phyloP scores from a whole-genome alignment of 2,888 invertebrate genomes.

The Drosophila greeni region DNA sequence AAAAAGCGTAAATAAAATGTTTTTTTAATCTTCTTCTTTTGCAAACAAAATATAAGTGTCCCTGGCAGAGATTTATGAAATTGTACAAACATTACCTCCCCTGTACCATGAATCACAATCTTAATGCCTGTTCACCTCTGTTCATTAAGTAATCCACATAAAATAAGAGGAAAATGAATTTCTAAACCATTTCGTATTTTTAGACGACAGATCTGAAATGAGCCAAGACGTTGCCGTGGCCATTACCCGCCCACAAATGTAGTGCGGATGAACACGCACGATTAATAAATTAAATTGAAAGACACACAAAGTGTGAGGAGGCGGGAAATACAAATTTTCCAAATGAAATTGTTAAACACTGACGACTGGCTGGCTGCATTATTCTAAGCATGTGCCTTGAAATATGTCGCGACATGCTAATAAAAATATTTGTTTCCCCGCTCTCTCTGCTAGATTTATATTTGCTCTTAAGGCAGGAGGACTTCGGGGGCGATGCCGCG shows the following conservation, averaged over 20 bases:
- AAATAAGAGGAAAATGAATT: slow-evolving; percentile 53
- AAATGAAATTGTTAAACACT: slow-evolving; percentile 66
- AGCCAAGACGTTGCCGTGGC: slow-evolving; percentile 31
- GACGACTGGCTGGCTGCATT: slow-evolving; percentile 53
- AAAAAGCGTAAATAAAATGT: background rate
- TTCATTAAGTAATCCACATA: slow-evolving; percentile 58
- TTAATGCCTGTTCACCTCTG: slow-evolving; percentile 41
- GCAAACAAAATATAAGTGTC: too few relatives aligned
- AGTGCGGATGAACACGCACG: slow-evolving; percentile 63
- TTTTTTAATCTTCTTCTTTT: background rate
- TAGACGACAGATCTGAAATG: slow-evolving; percentile 48
- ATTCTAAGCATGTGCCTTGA: slow-evolving; percentile 63
- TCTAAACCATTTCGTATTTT: slow-evolving; percentile 57
- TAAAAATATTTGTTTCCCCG: slow-evolving; percentile 61
- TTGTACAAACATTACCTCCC: background rate
- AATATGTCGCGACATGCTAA: slow-evolving; percentile 73
- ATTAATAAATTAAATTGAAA: slow-evolving; percentile 75
- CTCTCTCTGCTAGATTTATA: slow-evolving; percentile 57
- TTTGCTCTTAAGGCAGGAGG: slow-evolving; percentile 42
- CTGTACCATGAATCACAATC: slow-evolving; percentile 9
- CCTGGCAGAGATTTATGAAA: background rate
- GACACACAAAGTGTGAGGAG: slow-evolving; percentile 59
- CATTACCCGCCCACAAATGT: slow-evolving; percentile 66
- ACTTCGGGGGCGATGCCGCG: slow-evolving; percentile 16
- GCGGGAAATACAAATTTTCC: slow-evolving; percentile 30